phyloP scores from a whole-genome alignment of 2,113 vertebrate species.

The Nyctereutes procyonoides region DNA sequence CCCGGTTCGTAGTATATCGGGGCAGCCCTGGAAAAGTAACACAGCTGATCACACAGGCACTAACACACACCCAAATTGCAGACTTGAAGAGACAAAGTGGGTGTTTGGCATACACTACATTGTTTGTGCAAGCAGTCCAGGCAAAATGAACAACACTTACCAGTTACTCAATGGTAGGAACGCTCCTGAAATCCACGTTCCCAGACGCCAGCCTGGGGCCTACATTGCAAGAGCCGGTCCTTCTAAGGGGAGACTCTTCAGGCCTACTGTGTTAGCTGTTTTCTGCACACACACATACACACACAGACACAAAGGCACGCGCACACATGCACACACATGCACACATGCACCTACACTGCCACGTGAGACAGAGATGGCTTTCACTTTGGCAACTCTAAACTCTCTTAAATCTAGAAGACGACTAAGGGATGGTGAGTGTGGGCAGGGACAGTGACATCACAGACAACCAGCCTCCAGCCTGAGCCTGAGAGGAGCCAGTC shows the following conservation, averaged over 20 bases:
- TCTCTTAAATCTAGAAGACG: not conserved
- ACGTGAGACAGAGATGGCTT: rapidly evolving
- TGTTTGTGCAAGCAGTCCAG: not conserved
- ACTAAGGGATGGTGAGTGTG: not conserved
- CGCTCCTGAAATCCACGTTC: not conserved
- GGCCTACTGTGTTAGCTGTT: not conserved
- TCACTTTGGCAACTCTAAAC: not conserved
- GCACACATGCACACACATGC: rapidly evolving
- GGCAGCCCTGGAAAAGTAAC: not conserved
- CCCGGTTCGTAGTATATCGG: rapidly evolving
- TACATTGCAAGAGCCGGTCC: not conserved
- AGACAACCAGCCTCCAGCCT: not conserved
- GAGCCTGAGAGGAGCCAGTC: not conserved
- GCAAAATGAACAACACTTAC: not conserved
- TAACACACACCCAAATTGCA: not conserved
- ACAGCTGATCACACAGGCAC: not conserved
- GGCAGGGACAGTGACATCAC: not conserved
- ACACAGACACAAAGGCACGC: not conserved
- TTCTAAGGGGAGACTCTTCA: not conserved
- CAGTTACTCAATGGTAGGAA: not conserved
- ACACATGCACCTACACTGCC: not conserved
- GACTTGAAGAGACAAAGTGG: not conserved
- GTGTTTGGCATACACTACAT: not conserved
- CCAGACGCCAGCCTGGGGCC: not conserved
- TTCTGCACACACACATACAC: not conserved